Conservation (phyloP, 2,113 vertebrate species). For the Sapayoa aenigma region DNA sequence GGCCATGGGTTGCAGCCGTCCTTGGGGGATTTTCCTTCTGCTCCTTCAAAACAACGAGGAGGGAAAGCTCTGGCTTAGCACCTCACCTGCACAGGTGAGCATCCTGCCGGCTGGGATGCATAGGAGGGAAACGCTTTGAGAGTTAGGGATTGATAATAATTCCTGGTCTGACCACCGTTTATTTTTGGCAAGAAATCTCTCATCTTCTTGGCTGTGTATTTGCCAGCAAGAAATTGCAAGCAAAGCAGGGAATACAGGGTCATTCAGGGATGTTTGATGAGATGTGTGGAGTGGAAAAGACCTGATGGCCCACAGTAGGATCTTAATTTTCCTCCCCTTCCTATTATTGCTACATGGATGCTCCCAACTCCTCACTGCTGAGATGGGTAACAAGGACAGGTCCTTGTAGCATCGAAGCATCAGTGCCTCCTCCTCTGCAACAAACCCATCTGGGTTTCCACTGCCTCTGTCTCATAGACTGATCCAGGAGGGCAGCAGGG, state of each 20-base stretch:
- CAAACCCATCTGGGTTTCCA: neutral
- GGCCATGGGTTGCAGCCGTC: rapidly evolving
- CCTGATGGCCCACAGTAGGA: neutral
- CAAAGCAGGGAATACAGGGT: neutral
- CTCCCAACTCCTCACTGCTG: neutral
- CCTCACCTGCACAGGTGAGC: neutral
- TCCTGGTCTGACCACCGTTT: neutral
- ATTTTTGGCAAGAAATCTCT: neutral
- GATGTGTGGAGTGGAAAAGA: neutral
- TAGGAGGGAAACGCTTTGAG: neutral
- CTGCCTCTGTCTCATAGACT: neutral
- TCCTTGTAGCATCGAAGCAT: neutral
- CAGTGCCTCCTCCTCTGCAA: neutral
- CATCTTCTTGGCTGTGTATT: neutral
- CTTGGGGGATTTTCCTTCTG: neutral
- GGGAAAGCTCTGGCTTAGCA: neutral
- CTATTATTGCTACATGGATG: neutral
- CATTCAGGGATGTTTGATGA: neutral
- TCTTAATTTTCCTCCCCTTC: neutral
- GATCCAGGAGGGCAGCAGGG: neutral
- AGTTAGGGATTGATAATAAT: neutral
- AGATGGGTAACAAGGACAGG: neutral
- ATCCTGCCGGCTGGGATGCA: neutral
- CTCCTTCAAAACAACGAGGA: neutral
- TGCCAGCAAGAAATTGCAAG: neutral